phyloP scores from a whole-genome alignment of 2,888 invertebrate genomes.

The Erannis defoliaria region DNA sequence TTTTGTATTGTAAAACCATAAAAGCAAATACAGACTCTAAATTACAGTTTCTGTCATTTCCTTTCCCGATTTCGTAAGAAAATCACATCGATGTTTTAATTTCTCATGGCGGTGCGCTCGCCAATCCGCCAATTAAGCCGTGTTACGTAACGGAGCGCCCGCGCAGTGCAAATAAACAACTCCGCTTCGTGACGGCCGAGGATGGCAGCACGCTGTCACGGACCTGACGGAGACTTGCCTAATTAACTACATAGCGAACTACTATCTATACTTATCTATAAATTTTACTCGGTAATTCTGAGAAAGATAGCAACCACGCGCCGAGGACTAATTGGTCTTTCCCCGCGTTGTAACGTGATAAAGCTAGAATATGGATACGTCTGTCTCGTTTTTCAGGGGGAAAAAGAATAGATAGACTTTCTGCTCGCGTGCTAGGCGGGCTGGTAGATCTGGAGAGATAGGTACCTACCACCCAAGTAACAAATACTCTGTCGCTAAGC shows the following conservation, averaged over 20 bases:
- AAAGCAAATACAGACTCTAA: no score
- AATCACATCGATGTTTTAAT: background rate
- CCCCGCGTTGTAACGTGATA: no score
- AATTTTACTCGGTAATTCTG: background rate
- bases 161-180: slow-evolving; percentile 18
- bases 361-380: no score
- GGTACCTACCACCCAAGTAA: no score
- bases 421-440: no score
- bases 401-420: no score
- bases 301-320: no score
- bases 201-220: slow-evolving; percentile 9
- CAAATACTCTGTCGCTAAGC: no score
- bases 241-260: slow-evolving; percentile 8
- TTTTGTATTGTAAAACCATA: no score
- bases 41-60: background rate
- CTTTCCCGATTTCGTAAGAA: background rate
- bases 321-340: no score
- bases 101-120: slow-evolving; percentile 5
- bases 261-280: background rate
- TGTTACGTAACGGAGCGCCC: slow-evolving; percentile 20
- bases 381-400: no score
- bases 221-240: slow-evolving; percentile 2
- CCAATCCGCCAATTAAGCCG: slow-evolving; percentile 19
- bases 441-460: no score
- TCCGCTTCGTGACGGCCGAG: slow-evolving; percentile 9